Conservation (phyloP, 2,797 vertebrate genomes). For the Lacerta viridis region DNA sequence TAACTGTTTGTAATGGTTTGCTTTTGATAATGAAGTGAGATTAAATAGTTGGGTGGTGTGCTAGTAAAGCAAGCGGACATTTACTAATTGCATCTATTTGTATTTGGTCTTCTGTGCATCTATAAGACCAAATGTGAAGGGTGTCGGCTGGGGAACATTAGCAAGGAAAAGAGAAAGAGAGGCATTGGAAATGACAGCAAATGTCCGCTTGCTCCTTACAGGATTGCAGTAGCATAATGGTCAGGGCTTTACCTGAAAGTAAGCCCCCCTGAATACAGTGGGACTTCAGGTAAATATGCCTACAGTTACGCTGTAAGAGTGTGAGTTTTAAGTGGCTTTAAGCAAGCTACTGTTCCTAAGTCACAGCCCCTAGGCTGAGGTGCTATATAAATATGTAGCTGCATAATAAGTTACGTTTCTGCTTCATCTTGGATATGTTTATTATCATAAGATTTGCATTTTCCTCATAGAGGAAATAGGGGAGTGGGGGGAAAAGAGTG, state of each 20-base stretch:
- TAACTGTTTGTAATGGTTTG: not conserved
- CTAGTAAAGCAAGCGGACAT: slow-evolving; percentile 47
- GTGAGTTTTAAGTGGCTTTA: not conserved
- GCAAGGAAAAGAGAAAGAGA: not conserved
- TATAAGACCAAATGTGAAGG: not conserved
- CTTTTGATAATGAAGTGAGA: slow-evolving; percentile 47
- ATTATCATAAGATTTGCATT: not conserved
- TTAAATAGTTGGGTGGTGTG: slow-evolving; percentile 28
- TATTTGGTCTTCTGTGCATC: slow-evolving; percentile 2
- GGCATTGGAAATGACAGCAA: not conserved
- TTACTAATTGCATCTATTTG: slow-evolving; percentile 40
- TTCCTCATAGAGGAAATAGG: not conserved
- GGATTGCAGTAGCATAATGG: not conserved
- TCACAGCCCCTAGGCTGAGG: not conserved
- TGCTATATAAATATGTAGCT: not conserved
- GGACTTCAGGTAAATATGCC: not conserved
- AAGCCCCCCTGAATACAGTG: not conserved
- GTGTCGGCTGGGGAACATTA: not conserved
- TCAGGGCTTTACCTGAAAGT: not conserved
- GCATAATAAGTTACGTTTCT: not conserved
- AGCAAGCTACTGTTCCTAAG: no score
- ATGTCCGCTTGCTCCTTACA: not conserved
- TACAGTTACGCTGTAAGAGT: not conserved
- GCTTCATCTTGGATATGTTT: not conserved
- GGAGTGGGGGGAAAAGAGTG: no score